Conservation (phyloP, 2,113 vertebrate genomes). For the Xyrauchen texanus region DNA sequence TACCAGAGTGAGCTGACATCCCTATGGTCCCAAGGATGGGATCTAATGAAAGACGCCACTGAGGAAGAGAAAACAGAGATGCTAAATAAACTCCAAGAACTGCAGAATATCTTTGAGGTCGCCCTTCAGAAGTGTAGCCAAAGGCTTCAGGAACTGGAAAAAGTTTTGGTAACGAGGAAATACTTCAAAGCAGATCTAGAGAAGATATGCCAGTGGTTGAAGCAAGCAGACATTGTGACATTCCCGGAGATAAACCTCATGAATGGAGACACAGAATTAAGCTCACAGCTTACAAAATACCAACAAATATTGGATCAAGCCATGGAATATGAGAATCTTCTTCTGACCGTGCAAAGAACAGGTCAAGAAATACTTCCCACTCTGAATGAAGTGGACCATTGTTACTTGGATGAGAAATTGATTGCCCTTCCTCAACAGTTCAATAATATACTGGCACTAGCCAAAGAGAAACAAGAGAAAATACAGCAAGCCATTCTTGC, state of each 20-base stretch:
- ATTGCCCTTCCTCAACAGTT: constrained; percentile 89
- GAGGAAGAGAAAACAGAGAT: constrained; percentile 89
- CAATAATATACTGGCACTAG: constrained; percentile 80
- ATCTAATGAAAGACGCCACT: constrained; percentile 86
- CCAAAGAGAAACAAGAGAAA: constrained; percentile 91
- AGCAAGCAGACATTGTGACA: constrained; percentile 88
- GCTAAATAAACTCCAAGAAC: constrained; percentile 82
- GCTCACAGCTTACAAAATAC: constrained; percentile 82
- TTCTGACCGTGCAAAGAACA: constrained; percentile 88
- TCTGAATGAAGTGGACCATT: constrained; percentile 89
- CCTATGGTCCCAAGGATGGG: constrained; percentile 89
- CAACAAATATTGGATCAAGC: constrained; percentile 88
- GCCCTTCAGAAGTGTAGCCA: constrained; percentile 84
- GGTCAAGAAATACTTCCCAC: constrained; percentile 90
- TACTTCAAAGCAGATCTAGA: constrained; percentile 96
- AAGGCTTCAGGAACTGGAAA: constrained; percentile 86
- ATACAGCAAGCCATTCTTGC: constrained; percentile 86
- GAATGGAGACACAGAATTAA: constrained; percentile 79
- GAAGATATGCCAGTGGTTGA: constrained; percentile 91
- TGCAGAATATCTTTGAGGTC: constrained; percentile 84
- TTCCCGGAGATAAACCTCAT: constrained; percentile 92
- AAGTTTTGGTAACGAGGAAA: constrained; percentile 86
- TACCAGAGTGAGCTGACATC: constrained; percentile 86
- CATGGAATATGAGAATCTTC: constrained; percentile 90
- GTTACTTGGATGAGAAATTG: constrained; percentile 91